Evolutionary conservation across 2,797 vertebrate genomes (phyloP).

Genomic region (Nannoperca obscura): DNA sequence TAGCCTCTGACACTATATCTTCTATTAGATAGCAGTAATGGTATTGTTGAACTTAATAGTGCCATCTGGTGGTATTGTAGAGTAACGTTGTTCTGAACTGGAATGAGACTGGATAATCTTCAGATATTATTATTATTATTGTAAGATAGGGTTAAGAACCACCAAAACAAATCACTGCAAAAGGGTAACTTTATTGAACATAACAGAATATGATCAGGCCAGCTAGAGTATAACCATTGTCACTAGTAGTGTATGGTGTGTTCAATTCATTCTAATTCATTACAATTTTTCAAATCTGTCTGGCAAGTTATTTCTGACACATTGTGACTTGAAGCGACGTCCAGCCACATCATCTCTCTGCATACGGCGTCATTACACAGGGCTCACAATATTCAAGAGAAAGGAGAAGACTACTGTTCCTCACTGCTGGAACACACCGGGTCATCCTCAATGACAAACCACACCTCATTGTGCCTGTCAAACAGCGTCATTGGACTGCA

Average conservation of each 20-base stretch:
- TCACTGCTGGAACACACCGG: slow-evolving; percentile 66
- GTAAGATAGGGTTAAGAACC: neutral
- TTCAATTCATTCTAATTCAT: neutral
- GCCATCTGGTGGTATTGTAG: slow-evolving; percentile 42
- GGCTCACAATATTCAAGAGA: neutral
- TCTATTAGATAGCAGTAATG: neutral
- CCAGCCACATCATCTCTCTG: neutral
- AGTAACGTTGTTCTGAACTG: neutral
- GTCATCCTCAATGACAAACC: slow-evolving; percentile 69
- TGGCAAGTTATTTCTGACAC: neutral
- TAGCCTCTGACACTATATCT: neutral
- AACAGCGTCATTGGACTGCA: slow-evolving; percentile 79
- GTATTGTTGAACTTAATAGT: neutral
- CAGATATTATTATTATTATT: too few species aligned
- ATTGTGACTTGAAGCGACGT: neutral
- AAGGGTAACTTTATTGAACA: slow-evolving; percentile 60
- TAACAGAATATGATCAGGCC: neutral
- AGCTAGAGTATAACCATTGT: neutral
- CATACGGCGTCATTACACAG: neutral
- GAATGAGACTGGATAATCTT: neutral
- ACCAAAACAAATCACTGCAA: slow-evolving; percentile 19
- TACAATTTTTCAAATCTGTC: neutral
- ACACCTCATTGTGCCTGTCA: slow-evolving; percentile 84
- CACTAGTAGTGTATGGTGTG: neutral
- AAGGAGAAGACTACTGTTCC: neutral